These are phyloP conservation scores for Achlya flavicornis DNA, from an alignment of 2,888 invertebrate genomes.

Conservation along the genomic window DNA sequence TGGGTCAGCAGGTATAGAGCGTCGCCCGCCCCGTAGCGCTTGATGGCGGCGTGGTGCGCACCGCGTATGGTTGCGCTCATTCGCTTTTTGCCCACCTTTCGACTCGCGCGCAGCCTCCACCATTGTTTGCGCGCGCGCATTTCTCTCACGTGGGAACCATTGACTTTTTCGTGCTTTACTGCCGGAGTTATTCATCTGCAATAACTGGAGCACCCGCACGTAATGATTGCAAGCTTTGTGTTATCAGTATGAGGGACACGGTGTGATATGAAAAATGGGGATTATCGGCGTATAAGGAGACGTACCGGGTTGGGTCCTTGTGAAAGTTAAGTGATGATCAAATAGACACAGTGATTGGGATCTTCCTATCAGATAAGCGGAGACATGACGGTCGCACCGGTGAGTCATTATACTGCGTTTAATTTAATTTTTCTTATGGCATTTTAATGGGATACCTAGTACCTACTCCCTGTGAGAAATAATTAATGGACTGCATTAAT, in stretches of 20 bases:
- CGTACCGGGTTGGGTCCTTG: constrained; percentile 43
- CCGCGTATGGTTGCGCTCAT: constrained; percentile 61
- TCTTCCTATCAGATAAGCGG: constrained; percentile 60
- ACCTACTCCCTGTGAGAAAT: not conserved
- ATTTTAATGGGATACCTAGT: constrained; percentile 7
- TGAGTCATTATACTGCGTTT: constrained; percentile 46
- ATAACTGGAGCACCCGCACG: constrained; percentile 61
- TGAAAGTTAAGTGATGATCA: constrained; percentile 77
- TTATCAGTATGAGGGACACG: constrained; percentile 34
- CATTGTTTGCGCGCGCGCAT: constrained; percentile 70
- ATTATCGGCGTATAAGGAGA: constrained; percentile 61
- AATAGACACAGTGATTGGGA: constrained; percentile 66
- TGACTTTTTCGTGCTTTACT: constrained; percentile 72
- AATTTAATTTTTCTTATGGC: constrained; percentile 16
- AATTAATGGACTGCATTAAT: not conserved
- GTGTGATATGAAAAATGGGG: constrained; percentile 62
- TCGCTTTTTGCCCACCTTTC: constrained; percentile 83
- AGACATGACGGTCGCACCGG: constrained; percentile 69
- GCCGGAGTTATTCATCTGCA: constrained; percentile 57
- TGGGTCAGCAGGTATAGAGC: constrained; percentile 77
- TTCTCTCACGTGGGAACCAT: constrained; percentile 80
- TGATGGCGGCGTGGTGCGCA: constrained; percentile 41
- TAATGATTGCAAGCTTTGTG: constrained; percentile 52
- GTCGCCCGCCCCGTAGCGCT: constrained; percentile 24
- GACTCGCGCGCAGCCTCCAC: constrained; percentile 79